A percentile compares a stretch with the other conserved stretches of the same genome.
Evolutionary conservation across 2,888 invertebrate genomes (phyloP).

Genomic region (Mythimna lalbum): DNA sequence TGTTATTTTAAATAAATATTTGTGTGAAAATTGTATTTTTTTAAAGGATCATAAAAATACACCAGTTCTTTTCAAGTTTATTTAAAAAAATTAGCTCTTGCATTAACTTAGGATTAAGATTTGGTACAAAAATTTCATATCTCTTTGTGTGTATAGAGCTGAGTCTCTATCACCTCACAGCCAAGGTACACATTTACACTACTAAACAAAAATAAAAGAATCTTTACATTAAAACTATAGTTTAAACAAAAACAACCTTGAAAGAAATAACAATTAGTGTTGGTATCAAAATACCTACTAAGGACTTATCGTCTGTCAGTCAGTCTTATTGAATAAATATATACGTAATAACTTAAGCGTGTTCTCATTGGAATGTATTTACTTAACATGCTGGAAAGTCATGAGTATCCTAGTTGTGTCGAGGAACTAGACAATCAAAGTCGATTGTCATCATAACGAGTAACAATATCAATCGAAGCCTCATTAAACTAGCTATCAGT

Average conservation of each 20-base stretch:
- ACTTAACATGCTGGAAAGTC: slow-evolving; percentile 66
- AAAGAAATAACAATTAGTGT: slow-evolving; percentile 68
- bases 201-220: slow-evolving; percentile 63
- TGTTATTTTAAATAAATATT: slow-evolving; percentile 68
- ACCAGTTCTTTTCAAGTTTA: slow-evolving; percentile 62
- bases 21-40: slow-evolving; percentile 74
- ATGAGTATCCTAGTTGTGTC: slow-evolving; percentile 69
- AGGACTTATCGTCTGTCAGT: slow-evolving; percentile 76
- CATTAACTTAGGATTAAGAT: slow-evolving; percentile 69
- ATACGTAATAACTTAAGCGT: slow-evolving; percentile 71
- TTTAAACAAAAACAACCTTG: slow-evolving; percentile 70
- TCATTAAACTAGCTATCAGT: slow-evolving; percentile 51
- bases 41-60: slow-evolving; percentile 47
- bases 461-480: slow-evolving; percentile 51
- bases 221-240: slow-evolving; percentile 61
- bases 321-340: slow-evolving; percentile 81
- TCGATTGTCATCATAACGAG: slow-evolving; percentile 40
- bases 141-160: slow-evolving; percentile 69
- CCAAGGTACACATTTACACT: slow-evolving; percentile 74
- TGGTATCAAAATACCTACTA: slow-evolving; percentile 70
- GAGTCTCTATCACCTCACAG: slow-evolving; percentile 82
- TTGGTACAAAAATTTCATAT: slow-evolving; percentile 76
- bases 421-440: slow-evolving; percentile 50
- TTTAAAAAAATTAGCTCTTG: slow-evolving; percentile 72
- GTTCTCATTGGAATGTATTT: slow-evolving; percentile 75